Evolutionary conservation across 2,797 vertebrate genomes (phyloP).

Genomic region (Apodemus agrarius): DNA sequence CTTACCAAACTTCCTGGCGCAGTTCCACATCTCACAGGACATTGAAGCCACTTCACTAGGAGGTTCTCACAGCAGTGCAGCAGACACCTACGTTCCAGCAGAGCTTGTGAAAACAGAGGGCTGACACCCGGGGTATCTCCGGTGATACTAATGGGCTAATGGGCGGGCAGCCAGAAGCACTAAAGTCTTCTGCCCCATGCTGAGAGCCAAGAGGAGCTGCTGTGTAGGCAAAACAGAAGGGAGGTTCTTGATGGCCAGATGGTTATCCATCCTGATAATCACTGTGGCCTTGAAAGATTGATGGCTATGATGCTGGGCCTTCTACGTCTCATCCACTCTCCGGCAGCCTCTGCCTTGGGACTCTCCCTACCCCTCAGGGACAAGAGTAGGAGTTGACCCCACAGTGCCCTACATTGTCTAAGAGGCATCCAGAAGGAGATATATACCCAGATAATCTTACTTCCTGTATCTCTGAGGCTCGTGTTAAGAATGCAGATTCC

Average conservation of each 20-base stretch:
- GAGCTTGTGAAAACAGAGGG: neutral
- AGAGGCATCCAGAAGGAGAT: neutral
- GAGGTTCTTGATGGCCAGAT: no score
- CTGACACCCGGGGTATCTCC: neutral
- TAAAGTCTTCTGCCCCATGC: neutral
- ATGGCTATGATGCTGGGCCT: neutral
- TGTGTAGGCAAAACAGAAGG: fast-evolving
- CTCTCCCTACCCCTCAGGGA: no score
- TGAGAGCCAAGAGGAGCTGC: no score
- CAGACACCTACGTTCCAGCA: neutral
- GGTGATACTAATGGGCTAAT: neutral
- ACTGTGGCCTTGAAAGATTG: neutral
- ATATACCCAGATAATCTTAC: neutral
- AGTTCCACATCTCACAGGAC: neutral
- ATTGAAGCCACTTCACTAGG: neutral
- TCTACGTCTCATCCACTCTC: neutral
- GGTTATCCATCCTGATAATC: neutral
- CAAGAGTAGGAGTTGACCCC: neutral
- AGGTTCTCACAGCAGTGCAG: neutral
- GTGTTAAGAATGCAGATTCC: neutral
- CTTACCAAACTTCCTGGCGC: neutral
- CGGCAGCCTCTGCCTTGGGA: no score
- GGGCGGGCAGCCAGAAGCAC: neutral
- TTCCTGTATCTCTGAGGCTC: neutral
- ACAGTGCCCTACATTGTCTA: neutral